Evolutionary conservation across 2,888 invertebrate genomes (phyloP).

Genomic region (Drosophila anomalipes): DNA sequence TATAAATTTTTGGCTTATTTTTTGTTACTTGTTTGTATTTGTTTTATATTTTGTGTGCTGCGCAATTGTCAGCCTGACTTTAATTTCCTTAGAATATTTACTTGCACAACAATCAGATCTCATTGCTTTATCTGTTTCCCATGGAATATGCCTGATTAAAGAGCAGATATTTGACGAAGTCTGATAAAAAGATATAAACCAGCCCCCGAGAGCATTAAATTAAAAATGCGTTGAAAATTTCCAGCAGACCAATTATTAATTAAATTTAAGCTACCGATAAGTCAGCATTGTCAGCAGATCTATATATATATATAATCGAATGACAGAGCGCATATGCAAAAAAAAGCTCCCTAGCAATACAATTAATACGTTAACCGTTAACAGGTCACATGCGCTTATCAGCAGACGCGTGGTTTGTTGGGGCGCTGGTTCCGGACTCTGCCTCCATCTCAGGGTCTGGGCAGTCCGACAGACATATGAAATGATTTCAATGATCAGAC

Average conservation of each 20-base stretch:
- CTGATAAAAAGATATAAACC: constrained; percentile 26
- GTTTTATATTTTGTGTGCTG: constrained; percentile 47
- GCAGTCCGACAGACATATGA: neutral
- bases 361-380: constrained; percentile 20
- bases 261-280: constrained; percentile 48
- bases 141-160: constrained; percentile 23
- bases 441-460: constrained; percentile 8
- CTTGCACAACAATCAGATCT: constrained; percentile 48
- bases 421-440: constrained; percentile 5
- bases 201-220: constrained; percentile 38
- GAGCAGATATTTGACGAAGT: neutral
- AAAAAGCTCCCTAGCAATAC: constrained; percentile 38
- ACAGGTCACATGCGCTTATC: constrained; percentile 77
- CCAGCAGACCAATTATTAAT: constrained; percentile 24
- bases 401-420: constrained; percentile 31
- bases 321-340: constrained; percentile 28
- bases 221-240: neutral
- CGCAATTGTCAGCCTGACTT: constrained; percentile 66
- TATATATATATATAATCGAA: constrained; percentile 32
- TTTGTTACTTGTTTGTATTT: constrained; percentile 11
- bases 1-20: constrained; percentile 13
- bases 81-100: constrained; percentile 40
- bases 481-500: constrained; percentile 25
- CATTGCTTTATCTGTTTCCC: constrained; percentile 48
- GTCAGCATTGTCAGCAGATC: constrained; percentile 38